Evolutionary conservation across 2,797 vertebrate genomes (phyloP).

Genomic region (Yasuhikotakia modesta): DNA sequence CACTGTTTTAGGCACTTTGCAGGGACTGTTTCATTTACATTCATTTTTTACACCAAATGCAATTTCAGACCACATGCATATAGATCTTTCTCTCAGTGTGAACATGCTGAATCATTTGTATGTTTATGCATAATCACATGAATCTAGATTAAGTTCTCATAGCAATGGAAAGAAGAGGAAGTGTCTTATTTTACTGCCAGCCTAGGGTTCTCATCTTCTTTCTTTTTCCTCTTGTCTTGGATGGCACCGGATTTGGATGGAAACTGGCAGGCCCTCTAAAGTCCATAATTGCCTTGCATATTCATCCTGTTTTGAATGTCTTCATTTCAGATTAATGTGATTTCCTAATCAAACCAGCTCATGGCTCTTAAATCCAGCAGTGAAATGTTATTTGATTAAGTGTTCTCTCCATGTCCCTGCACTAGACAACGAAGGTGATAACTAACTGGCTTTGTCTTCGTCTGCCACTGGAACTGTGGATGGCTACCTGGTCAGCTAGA

Average conservation of each 20-base stretch:
- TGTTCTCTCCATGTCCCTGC: background rate
- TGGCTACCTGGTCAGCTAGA: background rate
- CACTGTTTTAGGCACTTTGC: background rate
- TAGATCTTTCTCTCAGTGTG: background rate
- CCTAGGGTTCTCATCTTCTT: background rate
- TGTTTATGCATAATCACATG: background rate
- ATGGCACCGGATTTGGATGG: background rate
- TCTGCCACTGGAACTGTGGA: background rate
- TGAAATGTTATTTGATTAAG: conserved; percentile 37
- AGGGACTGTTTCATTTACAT: background rate
- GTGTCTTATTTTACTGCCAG: background rate
- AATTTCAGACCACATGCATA: background rate
- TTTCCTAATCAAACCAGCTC: conserved; percentile 21
- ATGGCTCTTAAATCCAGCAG: conserved; percentile 19
- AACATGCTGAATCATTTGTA: background rate
- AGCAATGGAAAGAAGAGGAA: background rate
- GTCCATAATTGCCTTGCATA: background rate
- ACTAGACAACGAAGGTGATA: background rate
- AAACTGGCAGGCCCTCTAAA: background rate
- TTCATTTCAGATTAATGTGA: conserved; percentile 21
- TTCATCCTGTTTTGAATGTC: background rate
- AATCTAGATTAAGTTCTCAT: background rate
- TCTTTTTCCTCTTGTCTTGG: background rate
- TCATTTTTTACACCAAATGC: background rate
- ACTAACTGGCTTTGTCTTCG: background rate